Base-by-base conservation (phyloP, 2,888 invertebrate species). In the Drosophila meridionalis region DNA sequence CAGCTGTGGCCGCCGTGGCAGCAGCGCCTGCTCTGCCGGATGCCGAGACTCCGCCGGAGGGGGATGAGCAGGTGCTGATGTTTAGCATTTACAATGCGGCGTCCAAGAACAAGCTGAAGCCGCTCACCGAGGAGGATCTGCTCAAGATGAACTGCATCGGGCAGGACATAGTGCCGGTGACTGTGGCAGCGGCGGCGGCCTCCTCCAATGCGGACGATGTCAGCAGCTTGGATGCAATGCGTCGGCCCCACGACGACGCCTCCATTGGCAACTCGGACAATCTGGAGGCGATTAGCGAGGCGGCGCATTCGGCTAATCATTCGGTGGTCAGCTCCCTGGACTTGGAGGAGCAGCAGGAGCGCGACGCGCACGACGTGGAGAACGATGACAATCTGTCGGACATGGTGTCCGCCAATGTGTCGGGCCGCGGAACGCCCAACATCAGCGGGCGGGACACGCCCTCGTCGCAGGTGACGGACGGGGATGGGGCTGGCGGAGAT, bases 401-500 rank as follows among this genome's bases (percentile, higher is more conserved):
- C 92, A 98, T 99, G 98, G 97, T 98, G 1, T 98, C 98, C 0
- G 98, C 98, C 0, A 98, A 99, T 93, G 98, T 98, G 32, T 97
- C 97, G 2, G 96, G 98, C 14, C 95, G 98, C 78, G 98, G 98
- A 80, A 97, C 98, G 73, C 97, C 99, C 0, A 99, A 99, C 93
- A 99, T 99, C 73, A 98, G 98, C 26, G 99, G 99, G 0, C 95
- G 99, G 0, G 99, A 99, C 93, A 99, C 99, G 0, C 99, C 99
- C 0, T 97, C 98, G 0, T 98, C 98, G 0, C 98, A 98, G 92
- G 96, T 97, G 30, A 97, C 96, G 0, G 96, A 97, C 87, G 96
- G 96, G 0, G 96, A 96, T 77, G 97, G 96, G 0, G 96, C 97
- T 88, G 96, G 96, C 89, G 96, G 95, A 95, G 47, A 94, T 94